Evolutionary conservation across 2,888 invertebrate genomes (phyloP).

Genomic region (Neoscelio sp.): DNA sequence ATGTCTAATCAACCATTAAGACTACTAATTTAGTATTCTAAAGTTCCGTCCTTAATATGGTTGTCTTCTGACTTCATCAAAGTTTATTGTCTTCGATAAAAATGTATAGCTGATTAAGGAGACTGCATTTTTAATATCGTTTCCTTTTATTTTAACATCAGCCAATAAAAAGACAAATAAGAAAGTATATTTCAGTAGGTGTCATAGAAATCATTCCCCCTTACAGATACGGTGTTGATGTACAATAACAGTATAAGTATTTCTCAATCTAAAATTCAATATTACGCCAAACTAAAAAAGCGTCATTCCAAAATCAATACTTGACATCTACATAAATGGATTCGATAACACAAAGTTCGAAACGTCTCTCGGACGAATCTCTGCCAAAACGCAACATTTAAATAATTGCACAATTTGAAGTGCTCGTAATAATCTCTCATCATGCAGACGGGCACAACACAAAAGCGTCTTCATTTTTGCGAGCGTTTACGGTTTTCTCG

Average conservation of each 20-base stretch:
- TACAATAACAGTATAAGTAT: too few species aligned
- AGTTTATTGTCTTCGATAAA: constrained; percentile 33
- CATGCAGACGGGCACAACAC: constrained; percentile 36
- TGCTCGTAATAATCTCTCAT: constrained; percentile 49
- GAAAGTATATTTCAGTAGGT: too few species aligned
- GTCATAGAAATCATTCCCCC: too few species aligned
- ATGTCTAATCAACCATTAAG: constrained; percentile 39
- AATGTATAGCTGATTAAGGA: neutral
- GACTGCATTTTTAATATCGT: too few species aligned
- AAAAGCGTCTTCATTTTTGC: constrained; percentile 60
- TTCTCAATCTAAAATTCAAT: too few species aligned
- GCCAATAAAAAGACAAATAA: neutral
- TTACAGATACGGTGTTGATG: too few species aligned
- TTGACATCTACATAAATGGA: too few species aligned
- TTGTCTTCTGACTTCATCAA: constrained; percentile 36
- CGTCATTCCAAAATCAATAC: too few species aligned
- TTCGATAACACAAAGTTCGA: neutral
- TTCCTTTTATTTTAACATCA: too few species aligned
- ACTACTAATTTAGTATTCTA: constrained; percentile 32
- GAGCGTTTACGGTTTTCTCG: constrained; percentile 34
- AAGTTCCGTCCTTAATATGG: constrained; percentile 23
- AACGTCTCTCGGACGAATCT: too few species aligned
- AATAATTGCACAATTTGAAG: constrained; percentile 9
- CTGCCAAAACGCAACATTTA: neutral
- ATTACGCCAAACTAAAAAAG: too few species aligned